Percentiles rank a stretch among this genome's conserved stretches.
Evolutionary conservation across 2,888 invertebrate genomes (phyloP).

Genomic region (Dicyrtomina minuta): DNA sequence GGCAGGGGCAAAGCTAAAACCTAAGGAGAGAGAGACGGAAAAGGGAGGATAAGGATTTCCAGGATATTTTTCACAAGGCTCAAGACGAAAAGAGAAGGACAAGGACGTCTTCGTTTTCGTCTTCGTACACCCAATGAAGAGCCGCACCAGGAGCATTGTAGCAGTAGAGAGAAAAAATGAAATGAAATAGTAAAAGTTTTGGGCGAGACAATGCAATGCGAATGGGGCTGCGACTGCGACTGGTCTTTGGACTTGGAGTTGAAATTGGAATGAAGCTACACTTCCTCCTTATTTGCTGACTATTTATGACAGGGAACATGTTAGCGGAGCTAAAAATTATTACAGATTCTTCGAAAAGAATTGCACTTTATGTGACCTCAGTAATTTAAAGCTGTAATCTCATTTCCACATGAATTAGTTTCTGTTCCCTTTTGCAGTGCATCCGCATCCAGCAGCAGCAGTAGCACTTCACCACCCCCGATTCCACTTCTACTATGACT

Average conservation of each 20-base stretch:
- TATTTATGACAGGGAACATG: conserved; percentile 4
- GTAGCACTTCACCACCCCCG: neutral
- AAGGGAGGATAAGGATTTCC: too few species aligned
- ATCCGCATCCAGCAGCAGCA: neutral
- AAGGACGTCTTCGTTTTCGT: too few species aligned
- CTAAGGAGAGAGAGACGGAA: too few species aligned
- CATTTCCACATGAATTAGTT: conserved; percentile 30
- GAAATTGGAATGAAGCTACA: conserved; percentile 14
- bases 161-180: neutral
- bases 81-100: too few species aligned
- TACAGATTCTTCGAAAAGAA: conserved; percentile 26
- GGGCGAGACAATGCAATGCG: neutral
- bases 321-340: conserved; percentile 17
- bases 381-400: conserved; percentile 28
- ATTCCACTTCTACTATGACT: neutral
- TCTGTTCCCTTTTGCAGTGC: neutral
- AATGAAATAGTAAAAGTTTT: neutral
- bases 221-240: neutral
- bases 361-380: conserved; percentile 20
- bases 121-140: too few species aligned
- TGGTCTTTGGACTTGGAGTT: too few species aligned
- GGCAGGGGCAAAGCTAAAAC: neutral
- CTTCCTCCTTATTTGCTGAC: conserved; percentile 9
- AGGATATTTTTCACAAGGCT: too few species aligned
- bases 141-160: too few species aligned